phyloP scores from a whole-genome alignment of 2,113 vertebrate genomes.

The Columba livia region DNA sequence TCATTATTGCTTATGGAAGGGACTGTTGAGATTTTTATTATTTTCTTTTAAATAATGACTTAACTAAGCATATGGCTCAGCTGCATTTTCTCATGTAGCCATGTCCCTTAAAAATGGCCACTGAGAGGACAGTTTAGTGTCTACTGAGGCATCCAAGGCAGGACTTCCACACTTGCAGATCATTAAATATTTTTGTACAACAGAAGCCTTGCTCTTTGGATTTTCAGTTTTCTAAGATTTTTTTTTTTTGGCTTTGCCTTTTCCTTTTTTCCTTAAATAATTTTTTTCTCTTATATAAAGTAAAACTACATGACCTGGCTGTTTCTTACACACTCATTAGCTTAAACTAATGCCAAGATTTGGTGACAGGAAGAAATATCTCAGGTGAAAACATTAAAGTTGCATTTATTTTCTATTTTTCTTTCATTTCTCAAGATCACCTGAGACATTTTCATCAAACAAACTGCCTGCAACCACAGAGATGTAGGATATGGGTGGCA shows the following conservation, averaged over 20 bases:
- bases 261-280: neutral
- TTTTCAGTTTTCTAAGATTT: neutral
- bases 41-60: neutral
- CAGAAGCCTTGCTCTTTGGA: neutral
- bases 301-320: neutral
- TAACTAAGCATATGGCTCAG: neutral
- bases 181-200: neutral
- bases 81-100: neutral
- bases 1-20: neutral
- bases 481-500: neutral
- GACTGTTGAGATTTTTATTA: neutral
- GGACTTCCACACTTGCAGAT: neutral
- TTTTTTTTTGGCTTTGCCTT: neutral
- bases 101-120: neutral
- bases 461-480: neutral
- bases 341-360: neutral
- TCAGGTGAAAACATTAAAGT: neutral
- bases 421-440: neutral
- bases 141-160: neutral
- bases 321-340: neutral
- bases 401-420: neutral
- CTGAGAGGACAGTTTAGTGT: neutral
- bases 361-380: neutral
- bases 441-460: neutral
- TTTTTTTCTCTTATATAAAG: neutral